Percentiles rank a stretch among this genome's conserved stretches.
Conservation (phyloP, 2,797 vertebrate species). For the Vireo griseus region DNA sequence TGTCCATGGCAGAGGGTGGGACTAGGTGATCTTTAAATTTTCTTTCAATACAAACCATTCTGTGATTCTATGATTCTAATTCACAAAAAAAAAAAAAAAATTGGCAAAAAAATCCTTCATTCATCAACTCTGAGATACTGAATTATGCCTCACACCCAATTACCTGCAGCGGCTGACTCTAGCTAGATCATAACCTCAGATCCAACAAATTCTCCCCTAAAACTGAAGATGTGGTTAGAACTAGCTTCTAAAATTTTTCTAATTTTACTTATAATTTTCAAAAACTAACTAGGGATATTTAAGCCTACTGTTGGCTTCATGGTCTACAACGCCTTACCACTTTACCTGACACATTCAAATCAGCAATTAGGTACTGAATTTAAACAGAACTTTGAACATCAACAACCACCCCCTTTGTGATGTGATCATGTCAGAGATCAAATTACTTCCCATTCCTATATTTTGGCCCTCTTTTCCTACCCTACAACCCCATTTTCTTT, state of each 20-base stretch:
- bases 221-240: neutral
- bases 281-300: neutral
- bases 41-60: neutral
- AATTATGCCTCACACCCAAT: neutral
- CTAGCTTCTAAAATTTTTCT: neutral
- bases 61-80: neutral
- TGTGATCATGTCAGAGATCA: neutral
- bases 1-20: accelerated
- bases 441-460: neutral
- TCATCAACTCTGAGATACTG: neutral
- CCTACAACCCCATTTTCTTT: neutral
- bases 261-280: neutral
- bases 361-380: neutral
- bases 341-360: neutral
- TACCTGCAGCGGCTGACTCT: neutral
- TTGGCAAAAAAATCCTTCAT: neutral
- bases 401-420: neutral
- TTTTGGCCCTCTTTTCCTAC: neutral
- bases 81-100: neutral
- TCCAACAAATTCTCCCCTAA: neutral
- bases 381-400: neutral
- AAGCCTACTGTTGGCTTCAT: neutral
- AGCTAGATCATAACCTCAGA: neutral
- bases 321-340: neutral
- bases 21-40: neutral